Evolutionary conservation across 2,113 vertebrate species (phyloP).

Genomic region (Oryzias woworae): DNA sequence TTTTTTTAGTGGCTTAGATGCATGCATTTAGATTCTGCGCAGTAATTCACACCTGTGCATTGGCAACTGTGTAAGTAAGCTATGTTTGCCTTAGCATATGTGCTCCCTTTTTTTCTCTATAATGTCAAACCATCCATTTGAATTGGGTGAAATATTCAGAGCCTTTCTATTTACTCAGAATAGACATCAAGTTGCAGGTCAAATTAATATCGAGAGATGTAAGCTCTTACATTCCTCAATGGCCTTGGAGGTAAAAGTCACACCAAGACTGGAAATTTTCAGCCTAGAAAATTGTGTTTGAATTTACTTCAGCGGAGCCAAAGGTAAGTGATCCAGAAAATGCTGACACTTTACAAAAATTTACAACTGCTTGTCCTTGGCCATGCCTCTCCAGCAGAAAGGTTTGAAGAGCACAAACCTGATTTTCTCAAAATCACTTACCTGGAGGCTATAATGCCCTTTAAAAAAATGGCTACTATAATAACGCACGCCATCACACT

Average conservation of each 20-base stretch:
- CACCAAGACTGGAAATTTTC: slow-evolving; percentile 52
- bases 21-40: too few relatives aligned
- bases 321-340: slow-evolving; percentile 62
- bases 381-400: slow-evolving; percentile 38
- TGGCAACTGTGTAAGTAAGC: too few relatives aligned
- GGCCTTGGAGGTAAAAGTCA: slow-evolving; percentile 27
- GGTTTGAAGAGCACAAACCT: slow-evolving; percentile 51
- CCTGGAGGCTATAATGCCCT: slow-evolving; percentile 57
- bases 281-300: slow-evolving; percentile 51
- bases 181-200: slow-evolving; percentile 21
- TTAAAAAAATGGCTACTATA: slow-evolving; percentile 51
- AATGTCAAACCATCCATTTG: slow-evolving; percentile 49
- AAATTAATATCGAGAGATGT: slow-evolving; percentile 35
- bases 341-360: slow-evolving; percentile 70
- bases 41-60: too few relatives aligned
- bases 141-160: slow-evolving; percentile 45
- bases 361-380: slow-evolving; percentile 63
- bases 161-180: slow-evolving; percentile 31
- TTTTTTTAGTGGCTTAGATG: too few relatives aligned
- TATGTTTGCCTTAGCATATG: neutral
- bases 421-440: slow-evolving; percentile 73
- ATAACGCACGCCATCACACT: slow-evolving; percentile 51
- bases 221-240: slow-evolving; percentile 21
- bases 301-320: slow-evolving; percentile 59
- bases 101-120: slow-evolving; percentile 33